Evolutionary conservation across 37 sponge, comb jelly and placozoan genomes (phyloP).

Genomic region (Beroe ovata): DNA sequence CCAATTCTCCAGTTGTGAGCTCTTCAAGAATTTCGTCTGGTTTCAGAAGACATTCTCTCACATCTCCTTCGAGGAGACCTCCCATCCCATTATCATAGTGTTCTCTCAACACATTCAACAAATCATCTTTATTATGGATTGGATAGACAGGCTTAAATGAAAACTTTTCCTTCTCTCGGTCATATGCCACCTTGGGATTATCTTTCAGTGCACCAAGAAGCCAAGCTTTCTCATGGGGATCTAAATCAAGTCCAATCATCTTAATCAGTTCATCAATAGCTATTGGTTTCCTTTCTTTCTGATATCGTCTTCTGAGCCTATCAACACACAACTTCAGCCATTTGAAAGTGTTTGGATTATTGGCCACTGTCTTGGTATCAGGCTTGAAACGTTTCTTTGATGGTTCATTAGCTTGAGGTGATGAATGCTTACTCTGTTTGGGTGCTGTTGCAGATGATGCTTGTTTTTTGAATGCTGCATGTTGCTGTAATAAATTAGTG

Average conservation of each 20-base stretch:
- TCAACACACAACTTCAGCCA: conserved; percentile 40
- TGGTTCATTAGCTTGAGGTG: conserved; percentile 28
- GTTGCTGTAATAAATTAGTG: conserved; percentile 61
- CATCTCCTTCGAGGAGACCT: conserved; percentile 38
- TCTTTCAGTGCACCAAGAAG: conserved; percentile 23
- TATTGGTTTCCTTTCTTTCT: conserved; percentile 60
- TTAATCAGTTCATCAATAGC: conserved; percentile 58
- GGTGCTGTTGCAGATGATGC: not conserved
- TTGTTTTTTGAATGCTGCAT: conserved; percentile 62
- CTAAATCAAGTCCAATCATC: conserved; percentile 32
- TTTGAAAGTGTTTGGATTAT: conserved; percentile 60
- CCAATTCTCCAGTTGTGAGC: conserved; percentile 14
- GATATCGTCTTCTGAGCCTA: conserved; percentile 56
- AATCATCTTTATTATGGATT: conserved; percentile 54
- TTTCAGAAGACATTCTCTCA: conserved; percentile 39
- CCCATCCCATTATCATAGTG: conserved; percentile 66
- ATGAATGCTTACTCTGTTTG: not conserved
- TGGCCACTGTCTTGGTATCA: conserved; percentile 23
- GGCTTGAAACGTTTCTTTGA: conserved; percentile 66
- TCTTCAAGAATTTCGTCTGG: conserved; percentile 14
- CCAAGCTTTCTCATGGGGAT: conserved; percentile 55
- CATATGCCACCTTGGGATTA: conserved; percentile 30
- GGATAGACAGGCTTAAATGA: conserved; percentile 53
- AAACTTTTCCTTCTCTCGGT: conserved; percentile 63
- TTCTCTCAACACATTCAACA: conserved; percentile 50